Evolutionary conservation across 2,113 vertebrate species (phyloP).

Genomic region (Myiopsitta monachus): DNA sequence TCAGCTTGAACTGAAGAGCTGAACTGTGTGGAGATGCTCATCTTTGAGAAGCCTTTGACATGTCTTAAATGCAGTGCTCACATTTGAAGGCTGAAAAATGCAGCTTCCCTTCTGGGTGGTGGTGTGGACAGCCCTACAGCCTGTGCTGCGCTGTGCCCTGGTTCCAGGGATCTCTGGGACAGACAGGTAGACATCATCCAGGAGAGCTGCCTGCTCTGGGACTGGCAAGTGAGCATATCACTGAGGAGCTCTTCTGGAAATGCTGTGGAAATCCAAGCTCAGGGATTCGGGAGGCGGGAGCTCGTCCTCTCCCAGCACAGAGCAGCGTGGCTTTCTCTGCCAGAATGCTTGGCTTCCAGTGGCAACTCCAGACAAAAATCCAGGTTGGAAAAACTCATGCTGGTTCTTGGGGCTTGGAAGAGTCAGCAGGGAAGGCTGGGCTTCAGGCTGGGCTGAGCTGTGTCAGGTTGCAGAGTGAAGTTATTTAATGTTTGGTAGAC

Average conservation of each 20-base stretch:
- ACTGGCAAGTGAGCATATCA: neutral
- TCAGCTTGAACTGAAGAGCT: neutral
- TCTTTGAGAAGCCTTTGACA: neutral
- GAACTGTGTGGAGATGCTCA: neutral
- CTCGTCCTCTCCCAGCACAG: neutral
- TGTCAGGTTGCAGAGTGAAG: neutral
- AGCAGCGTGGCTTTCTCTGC: accelerated
- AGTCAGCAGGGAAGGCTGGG: neutral
- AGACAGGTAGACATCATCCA: neutral
- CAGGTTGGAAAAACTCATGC: neutral
- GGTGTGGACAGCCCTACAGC: neutral
- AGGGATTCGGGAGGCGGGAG: neutral
- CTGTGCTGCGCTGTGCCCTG: accelerated
- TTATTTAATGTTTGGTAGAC: neutral
- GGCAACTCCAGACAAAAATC: neutral
- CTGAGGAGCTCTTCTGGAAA: neutral
- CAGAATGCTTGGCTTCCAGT: slow-evolving; percentile 2
- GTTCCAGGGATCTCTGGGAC: neutral
- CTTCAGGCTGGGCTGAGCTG: neutral
- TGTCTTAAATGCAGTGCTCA: neutral
- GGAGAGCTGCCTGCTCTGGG: neutral
- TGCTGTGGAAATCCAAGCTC: neutral
- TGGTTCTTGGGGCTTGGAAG: neutral
- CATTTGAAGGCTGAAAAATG: neutral
- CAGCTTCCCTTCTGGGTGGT: accelerated